A percentile compares a stretch with the other conserved stretches of the same genome.
Conservation (phyloP, 2,113 vertebrate species). For the Delphinus delphis region DNA sequence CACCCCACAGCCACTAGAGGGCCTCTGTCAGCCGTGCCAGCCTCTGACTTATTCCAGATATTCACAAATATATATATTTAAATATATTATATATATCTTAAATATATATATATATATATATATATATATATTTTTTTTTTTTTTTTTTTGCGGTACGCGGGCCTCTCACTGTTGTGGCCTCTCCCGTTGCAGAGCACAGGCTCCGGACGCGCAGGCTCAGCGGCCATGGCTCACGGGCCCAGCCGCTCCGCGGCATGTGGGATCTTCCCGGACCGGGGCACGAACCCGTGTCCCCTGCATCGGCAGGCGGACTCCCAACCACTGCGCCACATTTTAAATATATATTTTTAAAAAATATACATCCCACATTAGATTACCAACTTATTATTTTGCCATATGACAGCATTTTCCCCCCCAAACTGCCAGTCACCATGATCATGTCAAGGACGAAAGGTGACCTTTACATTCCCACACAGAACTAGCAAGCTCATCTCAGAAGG, state of each 20-base stretch:
- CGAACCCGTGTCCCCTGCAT: too few species aligned
- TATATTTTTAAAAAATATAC: background rate
- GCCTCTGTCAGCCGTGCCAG: background rate
- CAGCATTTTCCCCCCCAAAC: background rate
- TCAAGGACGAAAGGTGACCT: background rate
- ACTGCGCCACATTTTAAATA: background rate
- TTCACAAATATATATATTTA: too few species aligned
- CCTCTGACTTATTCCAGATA: accelerated
- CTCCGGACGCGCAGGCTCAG: too few species aligned
- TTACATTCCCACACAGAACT: background rate
- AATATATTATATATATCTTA: background rate
- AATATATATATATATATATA: background rate
- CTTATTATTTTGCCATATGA: background rate
- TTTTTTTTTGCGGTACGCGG: too few species aligned
- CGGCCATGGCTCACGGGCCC: too few species aligned
- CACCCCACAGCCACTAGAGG: background rate
- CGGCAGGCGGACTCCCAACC: too few species aligned
- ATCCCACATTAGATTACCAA: background rate
- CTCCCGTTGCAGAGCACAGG: too few species aligned
- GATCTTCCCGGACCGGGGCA: too few species aligned
- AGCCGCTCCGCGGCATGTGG: too few species aligned
- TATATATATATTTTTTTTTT: background rate
- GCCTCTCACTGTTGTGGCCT: too few species aligned
- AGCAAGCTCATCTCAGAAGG: background rate
- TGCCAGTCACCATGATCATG: too few species aligned